Percentiles rank a stretch among this genome's conserved stretches.
phyloP scores from a whole-genome alignment of 1,140 invertebrate genomes.

The Magallana gigas region DNA sequence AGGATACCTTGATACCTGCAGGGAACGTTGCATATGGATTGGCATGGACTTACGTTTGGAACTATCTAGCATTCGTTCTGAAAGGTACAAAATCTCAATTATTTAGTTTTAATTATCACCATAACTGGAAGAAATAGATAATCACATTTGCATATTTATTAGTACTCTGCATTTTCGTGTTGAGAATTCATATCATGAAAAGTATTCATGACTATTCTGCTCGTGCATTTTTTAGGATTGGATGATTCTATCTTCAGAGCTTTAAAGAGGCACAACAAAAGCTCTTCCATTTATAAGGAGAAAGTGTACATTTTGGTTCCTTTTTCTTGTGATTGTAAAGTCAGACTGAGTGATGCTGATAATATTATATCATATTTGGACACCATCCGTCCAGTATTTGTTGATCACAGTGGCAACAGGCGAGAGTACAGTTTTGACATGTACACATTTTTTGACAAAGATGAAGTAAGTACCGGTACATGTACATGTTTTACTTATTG shows the following conservation, averaged over 20 bases:
- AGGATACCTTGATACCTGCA: conserved; percentile 38
- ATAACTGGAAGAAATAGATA: too few species aligned
- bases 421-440: not conserved
- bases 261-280: not conserved
- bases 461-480: not conserved
- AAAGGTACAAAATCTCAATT: not conserved
- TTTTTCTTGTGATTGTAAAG: not conserved
- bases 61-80: conserved; percentile 39
- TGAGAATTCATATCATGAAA: too few species aligned
- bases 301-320: conserved; percentile 1
- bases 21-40: conserved; percentile 48
- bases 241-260: not conserved
- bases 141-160: too few species aligned
- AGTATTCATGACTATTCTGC: too few species aligned
- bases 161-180: too few species aligned
- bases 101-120: too few species aligned
- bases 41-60: conserved; percentile 45
- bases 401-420: not conserved
- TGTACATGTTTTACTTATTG: too few species aligned
- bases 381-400: not conserved
- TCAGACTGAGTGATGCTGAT: not conserved
- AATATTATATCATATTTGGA: not conserved
- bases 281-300: not conserved
- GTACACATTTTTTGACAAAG: not conserved
- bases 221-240: not conserved